Percentiles rank a stretch among this genome's conserved stretches.
phyloP scores from a whole-genome alignment of 2,888 invertebrate genomes.

The Drosophila limbata region DNA sequence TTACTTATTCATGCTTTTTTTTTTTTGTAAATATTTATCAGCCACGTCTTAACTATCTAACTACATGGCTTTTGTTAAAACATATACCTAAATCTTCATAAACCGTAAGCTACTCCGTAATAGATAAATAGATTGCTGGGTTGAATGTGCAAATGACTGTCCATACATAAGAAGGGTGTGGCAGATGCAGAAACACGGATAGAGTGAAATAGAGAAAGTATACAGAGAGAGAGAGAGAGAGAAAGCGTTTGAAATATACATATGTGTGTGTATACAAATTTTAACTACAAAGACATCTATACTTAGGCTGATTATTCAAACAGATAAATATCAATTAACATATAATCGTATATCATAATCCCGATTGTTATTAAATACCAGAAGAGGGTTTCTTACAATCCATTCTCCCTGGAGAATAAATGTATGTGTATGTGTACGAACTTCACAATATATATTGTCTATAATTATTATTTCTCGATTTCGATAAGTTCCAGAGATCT shows the following conservation, averaged over 20 bases:
- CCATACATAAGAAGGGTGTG: conserved; percentile 47
- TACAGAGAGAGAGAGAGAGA: conserved; percentile 1
- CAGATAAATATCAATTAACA: background rate
- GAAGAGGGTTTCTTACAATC: conserved; percentile 18
- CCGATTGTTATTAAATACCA: conserved; percentile 10
- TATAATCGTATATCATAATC: conserved; percentile 2
- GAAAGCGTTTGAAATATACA: background rate
- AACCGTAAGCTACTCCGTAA: conserved; percentile 11
- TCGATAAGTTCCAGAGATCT: conserved; percentile 1
- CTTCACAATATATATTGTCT: background rate
- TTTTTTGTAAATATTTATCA: conserved; percentile 44
- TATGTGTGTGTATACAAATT: background rate
- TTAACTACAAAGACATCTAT: background rate
- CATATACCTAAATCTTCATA: conserved; percentile 19
- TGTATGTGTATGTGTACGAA: background rate
- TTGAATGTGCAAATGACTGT: conserved; percentile 11
- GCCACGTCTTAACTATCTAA: conserved; percentile 11
- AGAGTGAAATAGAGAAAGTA: background rate
- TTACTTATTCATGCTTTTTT: conserved; percentile 14
- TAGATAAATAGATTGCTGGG: conserved; percentile 16
- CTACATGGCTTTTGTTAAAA: conserved; percentile 21
- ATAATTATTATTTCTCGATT: background rate
- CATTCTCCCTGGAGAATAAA: conserved; percentile 7
- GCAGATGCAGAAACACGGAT: background rate
- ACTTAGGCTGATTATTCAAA: conserved; percentile 1